Evolutionary conservation across 2,888 invertebrate genomes (phyloP).

Genomic region (Drosophila buzzatii): DNA sequence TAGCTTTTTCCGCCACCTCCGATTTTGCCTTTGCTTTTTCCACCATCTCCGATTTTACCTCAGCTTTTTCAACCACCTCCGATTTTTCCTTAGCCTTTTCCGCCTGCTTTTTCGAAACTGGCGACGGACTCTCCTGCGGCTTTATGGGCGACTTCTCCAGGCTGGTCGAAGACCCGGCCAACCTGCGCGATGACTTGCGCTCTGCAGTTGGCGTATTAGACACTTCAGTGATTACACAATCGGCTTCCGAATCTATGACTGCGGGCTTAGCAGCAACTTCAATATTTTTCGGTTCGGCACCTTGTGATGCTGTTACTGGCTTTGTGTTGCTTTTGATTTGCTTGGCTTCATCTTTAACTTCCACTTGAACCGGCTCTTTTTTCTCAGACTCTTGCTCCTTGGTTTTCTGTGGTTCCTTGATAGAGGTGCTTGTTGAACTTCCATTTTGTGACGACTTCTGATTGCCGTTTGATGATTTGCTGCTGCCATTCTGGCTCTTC

Average conservation of each 20-base stretch:
- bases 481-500: slow-evolving; percentile 75
- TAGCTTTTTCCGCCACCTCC: slow-evolving; percentile 42
- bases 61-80: slow-evolving; percentile 25
- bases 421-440: slow-evolving; percentile 17
- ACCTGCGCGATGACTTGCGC: slow-evolving; percentile 61
- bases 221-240: background rate
- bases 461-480: slow-evolving; percentile 59
- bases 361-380: slow-evolving; percentile 20
- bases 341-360: slow-evolving; percentile 22
- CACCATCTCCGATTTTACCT: background rate
- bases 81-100: slow-evolving; percentile 5
- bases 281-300: slow-evolving; percentile 30
- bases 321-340: slow-evolving; percentile 34
- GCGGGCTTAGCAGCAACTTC: slow-evolving; percentile 18
- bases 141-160: slow-evolving; percentile 56
- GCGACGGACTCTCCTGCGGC: slow-evolving; percentile 15
- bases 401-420: slow-evolving; percentile 52
- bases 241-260: slow-evolving; percentile 7
- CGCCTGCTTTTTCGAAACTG: slow-evolving; percentile 16
- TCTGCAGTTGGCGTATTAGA: slow-evolving; percentile 56
- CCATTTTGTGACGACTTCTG: slow-evolving; percentile 62
- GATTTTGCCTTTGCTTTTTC: slow-evolving; percentile 24
- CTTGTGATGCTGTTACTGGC: slow-evolving; percentile 27
- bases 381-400: slow-evolving; percentile 50
- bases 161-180: slow-evolving; percentile 14